A percentile compares a stretch with the other conserved stretches of the same genome.
Conservation (phyloP, 1,140 invertebrate species). For the Macrocentrus cingulum region DNA sequence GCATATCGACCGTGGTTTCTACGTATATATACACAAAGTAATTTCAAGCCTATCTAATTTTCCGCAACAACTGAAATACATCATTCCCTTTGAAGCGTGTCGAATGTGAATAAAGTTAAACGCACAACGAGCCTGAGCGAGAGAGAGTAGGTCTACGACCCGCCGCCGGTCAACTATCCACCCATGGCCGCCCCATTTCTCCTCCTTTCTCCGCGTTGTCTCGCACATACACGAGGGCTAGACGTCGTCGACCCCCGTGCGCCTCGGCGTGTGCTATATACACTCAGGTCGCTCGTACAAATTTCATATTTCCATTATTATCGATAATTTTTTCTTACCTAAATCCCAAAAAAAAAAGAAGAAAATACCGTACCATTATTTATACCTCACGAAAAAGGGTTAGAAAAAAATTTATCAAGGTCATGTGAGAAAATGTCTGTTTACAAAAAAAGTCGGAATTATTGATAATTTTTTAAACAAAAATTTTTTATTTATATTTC, state of each 20-base stretch:
- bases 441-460: too few species aligned
- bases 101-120: constrained; percentile 14
- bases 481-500: too few species aligned
- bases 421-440: too few species aligned
- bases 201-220: background rate
- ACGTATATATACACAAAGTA: background rate
- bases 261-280: too few species aligned
- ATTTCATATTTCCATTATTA: too few species aligned
- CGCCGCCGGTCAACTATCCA: constrained; percentile 8
- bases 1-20: background rate
- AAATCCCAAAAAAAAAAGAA: too few species aligned
- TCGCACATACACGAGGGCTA: background rate
- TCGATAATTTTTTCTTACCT: too few species aligned
- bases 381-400: too few species aligned
- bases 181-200: background rate
- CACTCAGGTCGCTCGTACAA: too few species aligned
- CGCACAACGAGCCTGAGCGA: background rate
- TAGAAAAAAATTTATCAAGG: too few species aligned
- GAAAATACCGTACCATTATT: too few species aligned
- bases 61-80: background rate
- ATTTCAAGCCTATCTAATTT: constrained; percentile 1
- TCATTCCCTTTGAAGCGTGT: constrained; percentile 8
- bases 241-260: constrained; percentile 9
- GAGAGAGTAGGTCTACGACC: constrained; percentile 7
- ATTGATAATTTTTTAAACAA: too few species aligned